Base-by-base conservation (phyloP, 1,140 invertebrate species). In the Lepidurus packardi region DNA sequence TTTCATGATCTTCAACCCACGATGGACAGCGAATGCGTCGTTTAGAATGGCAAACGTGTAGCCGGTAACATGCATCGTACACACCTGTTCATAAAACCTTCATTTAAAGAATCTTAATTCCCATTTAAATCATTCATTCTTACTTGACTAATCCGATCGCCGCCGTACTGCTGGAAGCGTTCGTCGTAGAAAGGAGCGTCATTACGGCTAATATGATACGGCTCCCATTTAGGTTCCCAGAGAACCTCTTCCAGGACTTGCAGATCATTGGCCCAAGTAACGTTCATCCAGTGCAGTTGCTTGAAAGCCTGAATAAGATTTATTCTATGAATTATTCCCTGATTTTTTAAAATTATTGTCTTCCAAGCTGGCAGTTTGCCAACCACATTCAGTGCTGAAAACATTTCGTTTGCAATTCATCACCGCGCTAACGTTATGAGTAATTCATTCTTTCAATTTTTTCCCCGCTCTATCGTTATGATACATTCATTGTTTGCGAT, bases 141-240 rank as follows among this genome's bases (percentile, higher is more conserved):
- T 84, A 89, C 89, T 84, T 90, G 89, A 83, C 89, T 90, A 41
- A 90, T 88, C 81, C 89, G 83, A 81, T 90, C 90, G 82, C 88
- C 90, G 25, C 89, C 89, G 83, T 89, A 90, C 82, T 90, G 89
- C 79, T 88, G 87, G 81, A 90, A 90, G 47, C 89, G 81, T 82
- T 90, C 89, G 81, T 90, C 89, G 83, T 89, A 90, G 25, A 85
- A 82, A 16, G 89, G 89, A 6, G 85, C 84, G 45, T 82, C 82
- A 78, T 87, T 88, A 7, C 83, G 81, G 34, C 84, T 82, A 78
- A 90, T 89, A 82, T 87, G 90, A 82, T 90, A 90, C 5, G 89
- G 89, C 81, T 90, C 89, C 88, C 88, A 90, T 0, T 88, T 88
- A 82, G 89, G 87, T 7, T 65, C 53, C 53, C 53, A 65, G 6